A percentile compares a stretch with the other conserved stretches of the same genome.
Evolutionary conservation across 1,140 invertebrate species (phyloP).

Genomic region (Hyposmocoma kahamanoa): DNA sequence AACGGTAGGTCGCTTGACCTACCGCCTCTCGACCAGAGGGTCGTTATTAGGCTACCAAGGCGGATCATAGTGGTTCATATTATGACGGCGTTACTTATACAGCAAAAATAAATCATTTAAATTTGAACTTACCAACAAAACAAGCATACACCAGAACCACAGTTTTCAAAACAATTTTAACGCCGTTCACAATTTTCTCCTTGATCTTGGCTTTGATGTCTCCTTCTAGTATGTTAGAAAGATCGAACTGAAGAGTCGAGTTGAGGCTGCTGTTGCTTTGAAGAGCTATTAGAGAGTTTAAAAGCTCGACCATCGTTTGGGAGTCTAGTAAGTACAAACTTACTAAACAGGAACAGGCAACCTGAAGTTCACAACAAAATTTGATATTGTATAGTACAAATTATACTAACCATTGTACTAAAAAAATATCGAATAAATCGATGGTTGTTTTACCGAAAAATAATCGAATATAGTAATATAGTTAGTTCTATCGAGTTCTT

Average conservation of each 20-base stretch:
- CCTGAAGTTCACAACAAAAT: conserved; percentile 64
- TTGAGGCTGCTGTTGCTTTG: conserved; percentile 67
- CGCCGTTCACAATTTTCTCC: conserved; percentile 71
- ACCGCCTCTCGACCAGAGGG: too few species aligned
- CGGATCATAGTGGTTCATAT: too few species aligned
- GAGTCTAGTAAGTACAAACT: conserved; percentile 77
- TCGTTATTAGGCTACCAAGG: too few species aligned
- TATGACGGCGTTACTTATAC: neutral
- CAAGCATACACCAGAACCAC: conserved; percentile 77
- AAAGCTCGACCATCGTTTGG: conserved; percentile 58
- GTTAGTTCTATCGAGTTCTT: too few species aligned
- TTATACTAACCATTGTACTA: too few species aligned
- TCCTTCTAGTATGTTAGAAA: conserved; percentile 51
- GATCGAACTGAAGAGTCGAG: conserved; percentile 62
- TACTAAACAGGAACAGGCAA: conserved; percentile 78
- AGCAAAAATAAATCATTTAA: conserved; percentile 14
- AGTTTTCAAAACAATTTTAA: conserved; percentile 73
- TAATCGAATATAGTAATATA: too few species aligned
- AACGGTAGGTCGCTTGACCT: too few species aligned
- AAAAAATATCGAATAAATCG: too few species aligned
- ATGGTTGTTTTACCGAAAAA: too few species aligned
- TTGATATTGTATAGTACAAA: too few species aligned
- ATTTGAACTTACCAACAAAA: conserved; percentile 76
- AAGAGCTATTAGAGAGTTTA: conserved; percentile 70
- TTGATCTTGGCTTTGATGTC: conserved; percentile 72